These are phyloP conservation scores for Phymorhynchus buccinoides DNA, from an alignment of 1,140 invertebrate genomes.

Conservation along the genomic window DNA sequence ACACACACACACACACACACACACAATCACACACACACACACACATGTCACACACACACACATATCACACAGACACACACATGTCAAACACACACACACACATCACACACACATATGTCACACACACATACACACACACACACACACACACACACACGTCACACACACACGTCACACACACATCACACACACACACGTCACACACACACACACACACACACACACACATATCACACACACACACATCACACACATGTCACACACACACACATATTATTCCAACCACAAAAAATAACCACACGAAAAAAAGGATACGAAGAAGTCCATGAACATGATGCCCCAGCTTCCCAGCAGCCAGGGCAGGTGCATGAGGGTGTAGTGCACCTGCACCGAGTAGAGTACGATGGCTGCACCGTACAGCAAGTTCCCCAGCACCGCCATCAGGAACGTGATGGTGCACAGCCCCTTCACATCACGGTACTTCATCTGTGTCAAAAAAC, in stretches of 20 bases:
- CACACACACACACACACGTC: not conserved
- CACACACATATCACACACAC: not conserved
- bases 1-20: no score
- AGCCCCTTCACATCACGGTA: conserved; percentile 58
- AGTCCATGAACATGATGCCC: conserved; percentile 63
- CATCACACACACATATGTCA: no score
- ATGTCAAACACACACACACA: no score
- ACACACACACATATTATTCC: not conserved
- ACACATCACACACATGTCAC: not conserved
- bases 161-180: not conserved
- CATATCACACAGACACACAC: no score
- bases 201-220: no score
- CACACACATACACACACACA: no score
- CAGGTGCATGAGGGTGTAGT: conserved; percentile 56
- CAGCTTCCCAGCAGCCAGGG: conserved; percentile 66
- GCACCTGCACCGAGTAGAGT: conserved; percentile 51
- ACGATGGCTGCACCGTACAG: conserved; percentile 62
- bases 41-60: no score
- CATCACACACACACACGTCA: no score
- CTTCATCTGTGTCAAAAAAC: no score
- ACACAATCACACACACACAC: no score
- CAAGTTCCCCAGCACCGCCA: conserved; percentile 60
- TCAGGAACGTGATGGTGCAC: conserved; percentile 55
- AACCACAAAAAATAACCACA: no score
- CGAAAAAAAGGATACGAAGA: conserved; percentile 61